Evolutionary conservation across 2,113 vertebrate species (phyloP).

Genomic region (Eubucco bourcierii): DNA sequence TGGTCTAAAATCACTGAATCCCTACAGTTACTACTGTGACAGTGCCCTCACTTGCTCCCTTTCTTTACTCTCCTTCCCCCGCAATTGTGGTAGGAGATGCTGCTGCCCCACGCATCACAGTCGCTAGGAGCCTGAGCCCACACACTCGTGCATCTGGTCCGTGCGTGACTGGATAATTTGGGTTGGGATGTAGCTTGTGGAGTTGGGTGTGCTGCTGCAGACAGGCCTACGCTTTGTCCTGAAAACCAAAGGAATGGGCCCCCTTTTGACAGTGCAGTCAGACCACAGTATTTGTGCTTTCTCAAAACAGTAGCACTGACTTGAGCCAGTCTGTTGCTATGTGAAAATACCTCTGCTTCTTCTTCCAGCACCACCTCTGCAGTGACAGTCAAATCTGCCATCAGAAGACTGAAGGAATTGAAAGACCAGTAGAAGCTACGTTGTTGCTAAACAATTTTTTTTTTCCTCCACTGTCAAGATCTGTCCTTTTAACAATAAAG

Average conservation of each 20-base stretch:
- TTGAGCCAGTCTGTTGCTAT: background rate
- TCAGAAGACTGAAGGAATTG: slow-evolving; percentile 97
- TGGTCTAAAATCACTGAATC: background rate
- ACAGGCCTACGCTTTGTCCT: background rate
- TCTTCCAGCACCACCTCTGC: slow-evolving; percentile 93
- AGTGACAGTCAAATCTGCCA: slow-evolving; percentile 97
- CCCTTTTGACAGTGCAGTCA: background rate
- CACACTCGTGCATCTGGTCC: accelerated
- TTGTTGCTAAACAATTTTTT: background rate
- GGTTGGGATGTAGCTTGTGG: background rate
- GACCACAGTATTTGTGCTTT: background rate
- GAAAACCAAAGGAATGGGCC: background rate
- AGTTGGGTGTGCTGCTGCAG: background rate
- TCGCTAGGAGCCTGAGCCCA: background rate
- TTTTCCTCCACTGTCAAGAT: background rate
- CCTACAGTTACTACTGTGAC: background rate
- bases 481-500: slow-evolving; percentile 57
- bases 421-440: slow-evolving; percentile 90
- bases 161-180: background rate
- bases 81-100: background rate
- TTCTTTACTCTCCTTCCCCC: background rate
- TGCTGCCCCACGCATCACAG: accelerated
- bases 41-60: background rate
- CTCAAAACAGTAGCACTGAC: background rate
- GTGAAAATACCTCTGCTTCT: slow-evolving; percentile 37